Evolutionary conservation across 2,113 vertebrate genomes (phyloP).

Genomic region (Phalacrocorax aristotelis): DNA sequence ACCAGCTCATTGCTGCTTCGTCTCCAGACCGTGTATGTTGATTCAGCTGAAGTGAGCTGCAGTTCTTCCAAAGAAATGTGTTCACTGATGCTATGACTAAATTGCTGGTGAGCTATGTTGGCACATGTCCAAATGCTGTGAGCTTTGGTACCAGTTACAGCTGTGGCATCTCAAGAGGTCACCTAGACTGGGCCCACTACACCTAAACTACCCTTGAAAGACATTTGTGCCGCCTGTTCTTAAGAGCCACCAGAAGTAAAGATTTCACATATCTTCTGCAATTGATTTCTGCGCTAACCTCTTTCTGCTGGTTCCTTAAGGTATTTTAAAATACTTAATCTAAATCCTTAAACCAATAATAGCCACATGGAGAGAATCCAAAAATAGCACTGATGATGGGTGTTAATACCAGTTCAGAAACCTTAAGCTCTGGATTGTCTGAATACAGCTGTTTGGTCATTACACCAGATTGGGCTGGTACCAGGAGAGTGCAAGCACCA

Average conservation of each 20-base stretch:
- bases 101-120: not conserved
- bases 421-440: not conserved
- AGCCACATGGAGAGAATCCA: not conserved
- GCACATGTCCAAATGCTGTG: not conserved
- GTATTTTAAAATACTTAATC: conserved; percentile 30
- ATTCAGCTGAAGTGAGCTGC: not conserved
- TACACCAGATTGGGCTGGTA: not conserved
- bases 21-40: not conserved
- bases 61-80: not conserved
- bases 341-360: conserved; percentile 33
- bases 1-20: not conserved
- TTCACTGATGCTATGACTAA: not conserved
- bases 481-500: not conserved
- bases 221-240: not conserved
- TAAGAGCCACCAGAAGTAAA: not conserved
- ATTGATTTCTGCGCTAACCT: conserved; percentile 4
- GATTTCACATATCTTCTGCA: not conserved
- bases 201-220: not conserved
- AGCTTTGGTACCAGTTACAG: not conserved
- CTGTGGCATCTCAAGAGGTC: not conserved
- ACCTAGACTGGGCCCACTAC: not conserved
- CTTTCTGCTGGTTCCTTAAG: not conserved
- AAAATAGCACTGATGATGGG: not conserved
- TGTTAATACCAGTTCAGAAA: not conserved
- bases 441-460: not conserved